These are phyloP conservation scores for Luperina testacea DNA, from an alignment of 2,888 invertebrate species.

Conservation along the genomic window DNA sequence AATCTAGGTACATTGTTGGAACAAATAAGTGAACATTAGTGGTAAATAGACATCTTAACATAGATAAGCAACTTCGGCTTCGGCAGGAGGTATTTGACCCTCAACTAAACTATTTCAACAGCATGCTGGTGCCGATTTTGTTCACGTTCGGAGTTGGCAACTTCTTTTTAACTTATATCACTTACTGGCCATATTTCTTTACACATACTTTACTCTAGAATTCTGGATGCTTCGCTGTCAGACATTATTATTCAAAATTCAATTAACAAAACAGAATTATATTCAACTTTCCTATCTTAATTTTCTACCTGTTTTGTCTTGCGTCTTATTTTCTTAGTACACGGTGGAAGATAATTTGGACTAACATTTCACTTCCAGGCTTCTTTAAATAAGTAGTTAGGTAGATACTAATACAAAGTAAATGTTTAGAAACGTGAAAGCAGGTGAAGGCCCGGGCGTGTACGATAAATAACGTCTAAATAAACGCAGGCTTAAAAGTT, in stretches of 20 bases:
- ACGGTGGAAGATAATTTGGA: conserved; percentile 17
- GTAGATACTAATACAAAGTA: conserved; percentile 30
- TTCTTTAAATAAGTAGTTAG: conserved; percentile 17
- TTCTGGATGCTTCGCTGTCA: conserved; percentile 3
- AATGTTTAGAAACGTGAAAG: conserved; percentile 27
- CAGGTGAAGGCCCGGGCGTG: conserved; percentile 22
- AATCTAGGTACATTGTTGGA: neutral
- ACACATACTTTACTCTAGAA: neutral
- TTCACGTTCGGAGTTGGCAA: conserved; percentile 21
- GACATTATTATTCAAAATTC: conserved; percentile 4
- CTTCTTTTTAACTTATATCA: conserved; percentile 10
- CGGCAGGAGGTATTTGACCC: conserved; percentile 1
- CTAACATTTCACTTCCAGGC: conserved; percentile 17
- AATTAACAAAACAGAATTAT: conserved; percentile 13
- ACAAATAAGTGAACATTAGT: neutral
- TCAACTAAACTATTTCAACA: conserved; percentile 31
- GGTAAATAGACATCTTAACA: neutral
- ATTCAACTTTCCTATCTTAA: conserved; percentile 15
- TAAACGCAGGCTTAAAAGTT: conserved; percentile 27
- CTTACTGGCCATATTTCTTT: conserved; percentile 5
- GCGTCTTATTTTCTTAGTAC: conserved; percentile 15
- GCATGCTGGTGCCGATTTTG: conserved; percentile 16
- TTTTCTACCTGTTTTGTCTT: neutral
- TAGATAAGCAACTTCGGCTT: neutral
- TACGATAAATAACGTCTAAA: conserved; percentile 29